These are phyloP conservation scores for Apis mellifera DNA, from an alignment of 1,140 invertebrate species.

Conservation along the genomic window DNA sequence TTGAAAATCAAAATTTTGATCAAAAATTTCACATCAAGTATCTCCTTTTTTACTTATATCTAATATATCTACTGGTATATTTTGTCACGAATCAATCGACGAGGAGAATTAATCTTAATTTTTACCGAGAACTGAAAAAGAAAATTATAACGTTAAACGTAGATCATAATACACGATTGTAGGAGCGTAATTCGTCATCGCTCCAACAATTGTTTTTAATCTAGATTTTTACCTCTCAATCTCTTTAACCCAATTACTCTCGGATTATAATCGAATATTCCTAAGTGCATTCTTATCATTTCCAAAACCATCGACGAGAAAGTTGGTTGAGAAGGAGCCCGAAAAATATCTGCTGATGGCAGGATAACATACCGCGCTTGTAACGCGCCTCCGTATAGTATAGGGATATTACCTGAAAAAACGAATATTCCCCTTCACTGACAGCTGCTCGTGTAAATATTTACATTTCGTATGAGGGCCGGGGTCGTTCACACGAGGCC, in stretches of 20 bases:
- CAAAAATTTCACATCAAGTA: too few relatives aligned
- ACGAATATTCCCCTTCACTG: conserved; percentile 37
- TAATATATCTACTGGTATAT: too few relatives aligned
- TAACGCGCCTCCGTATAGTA: neutral
- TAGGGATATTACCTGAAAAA: conserved; percentile 25
- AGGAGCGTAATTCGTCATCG: too few relatives aligned
- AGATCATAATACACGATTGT: too few relatives aligned
- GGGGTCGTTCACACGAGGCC: conserved; percentile 32
- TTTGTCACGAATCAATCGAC: too few relatives aligned
- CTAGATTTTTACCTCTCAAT: neutral
- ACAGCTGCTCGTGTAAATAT: conserved; percentile 49
- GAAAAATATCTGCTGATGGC: neutral
- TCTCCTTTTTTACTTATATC: too few relatives aligned
- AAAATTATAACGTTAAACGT: too few relatives aligned
- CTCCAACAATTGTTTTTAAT: neutral
- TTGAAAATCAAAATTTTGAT: too few relatives aligned
- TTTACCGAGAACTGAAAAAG: too few relatives aligned
- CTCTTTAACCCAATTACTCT: neutral
- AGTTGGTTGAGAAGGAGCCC: neutral
- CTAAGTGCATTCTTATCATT: neutral
- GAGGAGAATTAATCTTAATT: too few relatives aligned
- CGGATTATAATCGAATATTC: neutral
- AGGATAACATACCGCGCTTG: neutral
- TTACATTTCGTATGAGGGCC: conserved; percentile 34
- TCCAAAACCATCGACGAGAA: neutral